Percentiles rank a stretch among this genome's conserved stretches.
Evolutionary conservation across 2,113 vertebrate genomes (phyloP).

Genomic region (Arenaria interpres): DNA sequence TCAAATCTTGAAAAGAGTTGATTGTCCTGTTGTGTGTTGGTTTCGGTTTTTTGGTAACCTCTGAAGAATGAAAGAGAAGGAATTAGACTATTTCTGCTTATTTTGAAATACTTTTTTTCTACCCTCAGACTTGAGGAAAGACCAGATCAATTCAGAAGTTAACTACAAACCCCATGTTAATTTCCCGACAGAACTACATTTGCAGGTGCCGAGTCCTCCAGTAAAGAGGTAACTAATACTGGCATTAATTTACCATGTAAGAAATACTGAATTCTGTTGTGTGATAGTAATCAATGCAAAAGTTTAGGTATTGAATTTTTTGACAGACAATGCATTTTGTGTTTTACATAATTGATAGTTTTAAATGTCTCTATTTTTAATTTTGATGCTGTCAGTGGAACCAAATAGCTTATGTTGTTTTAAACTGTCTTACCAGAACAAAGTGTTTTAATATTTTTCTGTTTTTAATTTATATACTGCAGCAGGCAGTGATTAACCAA

Average conservation of each 20-base stretch:
- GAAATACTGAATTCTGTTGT: not conserved
- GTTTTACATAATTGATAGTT: not conserved
- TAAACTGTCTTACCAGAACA: not conserved
- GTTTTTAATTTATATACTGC: not conserved
- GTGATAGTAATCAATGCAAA: not conserved
- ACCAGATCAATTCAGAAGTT: slow-evolving; percentile 66
- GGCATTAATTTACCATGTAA: not conserved
- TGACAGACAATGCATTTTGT: not conserved
- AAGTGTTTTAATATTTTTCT: not conserved
- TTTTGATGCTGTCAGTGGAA: not conserved
- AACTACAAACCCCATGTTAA: slow-evolving; percentile 59
- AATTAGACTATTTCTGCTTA: not conserved
- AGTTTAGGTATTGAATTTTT: not conserved
- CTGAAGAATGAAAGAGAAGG: not conserved
- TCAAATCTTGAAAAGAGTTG: not conserved
- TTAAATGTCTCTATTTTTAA: not conserved
- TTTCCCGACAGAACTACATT: slow-evolving; percentile 53
- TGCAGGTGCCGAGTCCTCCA: slow-evolving; percentile 72
- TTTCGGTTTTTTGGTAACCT: not conserved
- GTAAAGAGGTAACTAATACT: slow-evolving; percentile 70
- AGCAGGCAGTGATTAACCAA: not conserved
- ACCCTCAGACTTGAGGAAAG: slow-evolving; percentile 60
- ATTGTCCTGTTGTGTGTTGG: not conserved
- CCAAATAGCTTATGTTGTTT: not conserved
- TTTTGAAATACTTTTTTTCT: not conserved